These are phyloP conservation scores for Poeciliopsis retropinna DNA, from an alignment of 2,113 vertebrate species.

Conservation along the genomic window DNA sequence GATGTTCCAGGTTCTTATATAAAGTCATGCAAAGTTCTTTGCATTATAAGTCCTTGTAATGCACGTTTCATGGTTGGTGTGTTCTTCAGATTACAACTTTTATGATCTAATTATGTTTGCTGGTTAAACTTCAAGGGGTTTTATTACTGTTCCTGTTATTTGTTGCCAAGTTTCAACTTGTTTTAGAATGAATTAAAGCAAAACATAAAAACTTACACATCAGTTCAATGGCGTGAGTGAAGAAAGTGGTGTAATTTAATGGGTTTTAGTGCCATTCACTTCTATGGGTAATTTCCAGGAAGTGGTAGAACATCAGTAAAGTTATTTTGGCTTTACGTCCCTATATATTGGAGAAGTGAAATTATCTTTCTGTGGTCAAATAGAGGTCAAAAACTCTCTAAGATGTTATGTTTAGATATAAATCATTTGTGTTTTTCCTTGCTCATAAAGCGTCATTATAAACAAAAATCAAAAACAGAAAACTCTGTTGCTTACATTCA, in stretches of 20 bases:
- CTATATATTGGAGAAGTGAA: constrained; percentile 36
- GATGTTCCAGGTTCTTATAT: background rate
- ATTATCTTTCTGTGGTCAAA: constrained; percentile 8
- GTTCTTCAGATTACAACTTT: too few relatives aligned
- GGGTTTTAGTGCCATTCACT: background rate
- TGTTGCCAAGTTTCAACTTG: too few relatives aligned
- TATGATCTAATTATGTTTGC: too few relatives aligned
- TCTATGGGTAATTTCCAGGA: constrained; percentile 26
- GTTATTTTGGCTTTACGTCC: constrained; percentile 8
- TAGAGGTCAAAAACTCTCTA: background rate
- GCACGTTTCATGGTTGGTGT: too few relatives aligned
- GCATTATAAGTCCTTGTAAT: too few relatives aligned
- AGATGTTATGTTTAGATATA: background rate
- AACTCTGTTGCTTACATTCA: background rate
- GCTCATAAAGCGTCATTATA: too few relatives aligned
- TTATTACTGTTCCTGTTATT: too few relatives aligned
- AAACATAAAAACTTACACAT: too few relatives aligned
- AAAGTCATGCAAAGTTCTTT: background rate
- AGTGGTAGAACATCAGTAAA: constrained; percentile 28
- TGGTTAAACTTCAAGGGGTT: too few relatives aligned
- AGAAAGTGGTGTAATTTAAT: background rate
- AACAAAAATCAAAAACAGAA: background rate
- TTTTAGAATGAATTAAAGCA: too few relatives aligned
- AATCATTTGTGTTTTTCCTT: background rate
- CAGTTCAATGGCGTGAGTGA: background rate